Evolutionary conservation across 2,113 vertebrate species (phyloP), one percentile per base, ranked within the genome.

Genomic region (Ochotona princeps): DNA sequence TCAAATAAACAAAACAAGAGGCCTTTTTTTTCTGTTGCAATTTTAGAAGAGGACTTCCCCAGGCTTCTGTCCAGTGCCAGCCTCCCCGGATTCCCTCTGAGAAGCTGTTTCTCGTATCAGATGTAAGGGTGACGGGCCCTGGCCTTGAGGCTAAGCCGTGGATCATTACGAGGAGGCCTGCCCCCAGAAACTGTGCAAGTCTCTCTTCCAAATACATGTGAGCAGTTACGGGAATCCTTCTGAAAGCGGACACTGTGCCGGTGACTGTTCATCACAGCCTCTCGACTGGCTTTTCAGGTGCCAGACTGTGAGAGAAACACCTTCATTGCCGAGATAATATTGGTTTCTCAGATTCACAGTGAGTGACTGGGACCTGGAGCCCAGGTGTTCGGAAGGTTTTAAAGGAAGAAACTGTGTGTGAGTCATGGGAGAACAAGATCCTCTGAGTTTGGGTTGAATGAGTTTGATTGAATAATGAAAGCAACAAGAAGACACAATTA

Each of bases 191-290:
- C 35, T 89, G 75, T 47, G 17, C 14, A 13, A 54, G 17, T 35
- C n/a, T 92, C 20, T 57, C 83, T 70, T 90, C 89, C 81, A 83
- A 76, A 93, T 28, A 51, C 21, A 12, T 83, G 76, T 92, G 63
- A n/a, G 67, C 83, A 76, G 38, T 69, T 90, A 75, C 7, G 30
- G 57, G 67, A 92, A 78, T 90, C 86, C 80, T 93, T 51, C 81
- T 38, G 54, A 51, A 88, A 82, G 12, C 0, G 35, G 87, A 81
- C 89, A 54, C n/a, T 66, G 54, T 95, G 94, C 89, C 92, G 95
- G 30, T 70, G 69, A 84, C 86, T 94, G 63, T 96, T 96, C 90
- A 94, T 95, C 87, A 54, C 91, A 93, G 89, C 81, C 94, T 93
- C 67, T 88, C 0, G 0, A 2, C 87, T 91, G 63, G 49, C 92